phyloP scores from a whole-genome alignment of 1,140 invertebrate species.

The Frieseomelitta varia region DNA sequence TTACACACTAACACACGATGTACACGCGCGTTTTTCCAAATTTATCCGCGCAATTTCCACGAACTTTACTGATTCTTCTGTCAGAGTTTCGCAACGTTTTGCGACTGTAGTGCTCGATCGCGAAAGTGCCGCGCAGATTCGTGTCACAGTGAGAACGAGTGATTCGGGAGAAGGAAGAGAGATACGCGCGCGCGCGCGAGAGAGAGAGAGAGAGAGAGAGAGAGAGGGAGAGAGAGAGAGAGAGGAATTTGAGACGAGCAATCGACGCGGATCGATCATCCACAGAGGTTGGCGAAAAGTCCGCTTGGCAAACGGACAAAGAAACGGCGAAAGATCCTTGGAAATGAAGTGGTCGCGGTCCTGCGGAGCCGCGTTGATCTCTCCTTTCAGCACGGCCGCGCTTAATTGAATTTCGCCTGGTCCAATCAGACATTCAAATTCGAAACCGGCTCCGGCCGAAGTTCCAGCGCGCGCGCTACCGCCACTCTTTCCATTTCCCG shows the following conservation, averaged over 20 bases:
- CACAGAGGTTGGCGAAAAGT: constrained; percentile 28
- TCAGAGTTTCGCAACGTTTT: background rate
- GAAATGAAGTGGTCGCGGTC: constrained; percentile 46
- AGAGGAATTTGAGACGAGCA: background rate
- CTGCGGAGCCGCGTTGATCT: constrained; percentile 37
- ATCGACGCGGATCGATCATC: constrained; percentile 4
- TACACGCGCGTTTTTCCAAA: background rate
- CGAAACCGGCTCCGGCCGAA: constrained; percentile 29
- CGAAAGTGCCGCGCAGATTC: too few relatives aligned
- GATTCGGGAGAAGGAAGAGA: background rate
- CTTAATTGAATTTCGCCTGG: constrained; percentile 74
- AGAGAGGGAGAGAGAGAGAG: too few relatives aligned
- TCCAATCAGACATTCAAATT: constrained; percentile 78
- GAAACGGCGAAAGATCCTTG: constrained; percentile 42
- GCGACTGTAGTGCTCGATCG: background rate
- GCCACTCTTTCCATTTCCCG: constrained; percentile 67
- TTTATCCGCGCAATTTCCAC: background rate
- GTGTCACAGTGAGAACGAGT: too few relatives aligned
- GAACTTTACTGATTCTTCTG: background rate
- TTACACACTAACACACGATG: too few relatives aligned
- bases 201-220: background rate
- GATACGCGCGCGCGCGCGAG: background rate
- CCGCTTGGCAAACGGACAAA: constrained; percentile 38
- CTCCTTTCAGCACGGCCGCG: constrained; percentile 47
- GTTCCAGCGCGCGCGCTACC: constrained; percentile 39